Conservation (phyloP, 2,797 vertebrate species). For the Ataeniobius toweri region DNA sequence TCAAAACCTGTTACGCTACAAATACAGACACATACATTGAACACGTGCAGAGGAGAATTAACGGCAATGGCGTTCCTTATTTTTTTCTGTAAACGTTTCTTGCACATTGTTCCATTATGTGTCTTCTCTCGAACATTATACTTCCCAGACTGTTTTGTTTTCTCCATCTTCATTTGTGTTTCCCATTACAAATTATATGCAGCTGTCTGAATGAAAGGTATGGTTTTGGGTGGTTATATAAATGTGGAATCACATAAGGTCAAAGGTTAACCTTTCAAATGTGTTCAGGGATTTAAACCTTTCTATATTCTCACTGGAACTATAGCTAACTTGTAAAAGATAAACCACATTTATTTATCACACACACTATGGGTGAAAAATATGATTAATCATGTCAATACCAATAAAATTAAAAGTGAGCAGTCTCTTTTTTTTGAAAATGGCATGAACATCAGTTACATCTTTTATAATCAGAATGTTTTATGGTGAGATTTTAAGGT, state of each 20-base stretch:
- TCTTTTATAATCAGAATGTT: background rate
- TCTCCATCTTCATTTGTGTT: slow-evolving; percentile 3
- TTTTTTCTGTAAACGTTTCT: slow-evolving; percentile 16
- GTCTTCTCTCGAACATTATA: background rate
- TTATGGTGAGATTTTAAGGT: background rate
- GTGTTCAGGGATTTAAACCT: background rate
- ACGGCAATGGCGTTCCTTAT: background rate
- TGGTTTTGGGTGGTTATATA: slow-evolving; percentile 16
- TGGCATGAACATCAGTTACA: background rate
- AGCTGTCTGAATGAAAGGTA: slow-evolving; percentile 31
- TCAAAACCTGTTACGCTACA: slow-evolving; percentile 67
- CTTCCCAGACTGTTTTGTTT: slow-evolving; percentile 16
- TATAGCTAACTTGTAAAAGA: background rate
- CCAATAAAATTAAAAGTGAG: background rate
- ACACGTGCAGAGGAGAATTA: slow-evolving; percentile 34
- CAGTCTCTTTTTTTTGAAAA: background rate
- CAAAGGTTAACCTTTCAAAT: slow-evolving; percentile 23
- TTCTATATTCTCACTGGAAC: background rate
- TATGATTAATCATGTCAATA: background rate
- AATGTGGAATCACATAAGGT: slow-evolving; percentile 39
- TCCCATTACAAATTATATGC: slow-evolving; percentile 12
- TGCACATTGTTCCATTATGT: slow-evolving; percentile 8
- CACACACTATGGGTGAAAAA: background rate
- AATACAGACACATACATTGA: slow-evolving; percentile 51
- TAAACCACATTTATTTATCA: background rate